These are phyloP conservation scores for Grantiella picta DNA, from an alignment of 2,113 vertebrate species.

Conservation along the genomic window DNA sequence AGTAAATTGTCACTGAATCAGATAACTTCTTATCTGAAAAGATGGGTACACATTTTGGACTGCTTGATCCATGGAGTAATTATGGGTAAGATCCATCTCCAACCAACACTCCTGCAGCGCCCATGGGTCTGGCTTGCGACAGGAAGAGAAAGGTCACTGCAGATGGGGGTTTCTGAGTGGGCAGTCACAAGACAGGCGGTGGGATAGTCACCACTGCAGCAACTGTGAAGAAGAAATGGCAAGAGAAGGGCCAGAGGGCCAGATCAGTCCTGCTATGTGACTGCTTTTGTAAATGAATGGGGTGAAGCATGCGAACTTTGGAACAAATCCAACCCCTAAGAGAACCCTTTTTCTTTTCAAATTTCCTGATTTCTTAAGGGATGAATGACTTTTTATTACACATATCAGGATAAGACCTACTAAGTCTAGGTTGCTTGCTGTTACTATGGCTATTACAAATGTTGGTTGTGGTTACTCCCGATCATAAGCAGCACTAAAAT, in stretches of 20 bases:
- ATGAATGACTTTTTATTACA: not conserved
- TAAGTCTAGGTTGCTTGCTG: not conserved
- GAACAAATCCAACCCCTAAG: not conserved
- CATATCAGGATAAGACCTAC: not conserved
- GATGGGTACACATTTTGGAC: not conserved
- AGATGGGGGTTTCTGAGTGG: not conserved
- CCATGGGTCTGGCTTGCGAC: not conserved
- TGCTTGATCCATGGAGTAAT: not conserved
- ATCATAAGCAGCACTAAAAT: not conserved
- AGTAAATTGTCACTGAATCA: not conserved
- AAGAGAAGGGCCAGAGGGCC: not conserved
- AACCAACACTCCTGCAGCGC: rapidly evolving
- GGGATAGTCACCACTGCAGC: not conserved
- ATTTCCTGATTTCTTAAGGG: not conserved
- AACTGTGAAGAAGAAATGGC: not conserved
- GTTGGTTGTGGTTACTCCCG: not conserved
- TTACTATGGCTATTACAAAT: not conserved
- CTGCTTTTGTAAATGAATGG: not conserved
- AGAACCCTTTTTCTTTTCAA: not conserved
- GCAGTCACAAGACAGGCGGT: not conserved
- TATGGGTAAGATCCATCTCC: not conserved
- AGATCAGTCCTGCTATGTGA: not conserved
- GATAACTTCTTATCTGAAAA: not conserved
- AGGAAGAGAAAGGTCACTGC: not conserved
- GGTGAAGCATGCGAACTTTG: not conserved